Percentiles rank a stretch among this genome's conserved stretches.
These are phyloP conservation scores for Nasonia vitripennis DNA, from an alignment of 1,140 invertebrate species.

Conservation along the genomic window DNA sequence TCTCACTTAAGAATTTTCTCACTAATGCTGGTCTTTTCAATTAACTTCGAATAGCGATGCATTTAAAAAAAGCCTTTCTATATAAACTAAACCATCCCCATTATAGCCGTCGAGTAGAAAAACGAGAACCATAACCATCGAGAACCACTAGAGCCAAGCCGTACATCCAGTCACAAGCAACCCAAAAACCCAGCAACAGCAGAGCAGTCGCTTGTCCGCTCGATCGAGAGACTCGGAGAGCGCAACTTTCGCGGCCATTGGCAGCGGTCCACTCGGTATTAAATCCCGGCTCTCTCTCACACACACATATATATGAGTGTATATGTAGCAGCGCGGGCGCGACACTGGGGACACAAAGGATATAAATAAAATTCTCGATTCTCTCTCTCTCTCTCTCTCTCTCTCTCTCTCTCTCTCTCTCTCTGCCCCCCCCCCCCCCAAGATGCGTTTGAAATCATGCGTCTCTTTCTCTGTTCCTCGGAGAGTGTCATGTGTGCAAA, in stretches of 20 bases:
- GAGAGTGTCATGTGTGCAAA: conserved; percentile 28
- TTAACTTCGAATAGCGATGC: too few species aligned
- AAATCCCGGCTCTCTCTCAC: not conserved
- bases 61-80: not conserved
- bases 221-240: not conserved
- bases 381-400: not conserved
- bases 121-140: not conserved
- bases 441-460: not conserved
- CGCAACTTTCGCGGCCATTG: not conserved
- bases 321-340: not conserved
- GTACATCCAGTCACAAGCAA: not conserved
- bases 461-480: not conserved
- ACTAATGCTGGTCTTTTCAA: too few species aligned
- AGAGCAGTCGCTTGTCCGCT: not conserved
- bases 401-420: too few species aligned
- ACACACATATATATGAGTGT: not conserved
- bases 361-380: conserved; percentile 33
- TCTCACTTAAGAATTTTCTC: too few species aligned
- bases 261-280: conserved; percentile 29
- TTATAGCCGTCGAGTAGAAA: not conserved
- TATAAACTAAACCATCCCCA: not conserved
- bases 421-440: too few species aligned
- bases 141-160: not conserved
- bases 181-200: not conserved
- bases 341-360: conserved; percentile 7